Conservation (phyloP, 37 sponge, comb jelly and placozoan species). For the Haliclona indistincta region DNA sequence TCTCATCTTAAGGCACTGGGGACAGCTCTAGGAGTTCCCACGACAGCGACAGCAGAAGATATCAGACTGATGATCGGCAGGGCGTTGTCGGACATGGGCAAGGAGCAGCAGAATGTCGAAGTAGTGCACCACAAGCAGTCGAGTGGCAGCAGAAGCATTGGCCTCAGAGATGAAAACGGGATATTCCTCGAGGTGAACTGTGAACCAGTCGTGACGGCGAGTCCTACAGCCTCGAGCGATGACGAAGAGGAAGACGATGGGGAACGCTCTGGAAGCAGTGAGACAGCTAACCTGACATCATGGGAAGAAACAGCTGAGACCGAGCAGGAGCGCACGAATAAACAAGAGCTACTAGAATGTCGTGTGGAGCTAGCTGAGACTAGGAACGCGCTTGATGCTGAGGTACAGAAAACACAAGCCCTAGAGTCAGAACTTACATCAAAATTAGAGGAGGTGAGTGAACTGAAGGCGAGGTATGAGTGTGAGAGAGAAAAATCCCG, state of each 20-base stretch:
- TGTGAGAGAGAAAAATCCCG: not conserved
- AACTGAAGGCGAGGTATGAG: not conserved
- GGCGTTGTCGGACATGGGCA: slow-evolving; percentile 6
- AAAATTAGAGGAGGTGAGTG: not conserved
- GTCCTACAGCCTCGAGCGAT: too few species aligned
- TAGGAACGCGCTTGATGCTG: not conserved
- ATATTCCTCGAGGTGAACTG: not conserved
- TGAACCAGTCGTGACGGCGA: too few species aligned
- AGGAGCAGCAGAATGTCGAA: slow-evolving; percentile 8
- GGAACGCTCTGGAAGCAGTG: not conserved
- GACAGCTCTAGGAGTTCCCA: not conserved
- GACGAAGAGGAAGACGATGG: not conserved
- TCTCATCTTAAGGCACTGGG: not conserved
- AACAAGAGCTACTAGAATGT: not conserved
- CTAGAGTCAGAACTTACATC: not conserved
- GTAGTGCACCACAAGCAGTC: not conserved
- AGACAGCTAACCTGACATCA: not conserved
- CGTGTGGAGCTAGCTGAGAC: too few species aligned
- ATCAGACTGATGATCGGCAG: slow-evolving; percentile 20
- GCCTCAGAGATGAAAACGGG: slow-evolving; percentile 9
- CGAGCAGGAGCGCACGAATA: not conserved
- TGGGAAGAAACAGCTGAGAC: not conserved
- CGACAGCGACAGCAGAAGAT: slow-evolving; percentile 1
- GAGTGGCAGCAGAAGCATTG: not conserved
- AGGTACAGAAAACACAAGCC: not conserved